A percentile compares a stretch with the other conserved stretches of the same genome.
These are phyloP conservation scores for Porites divaricata DNA, from an alignment of 92 coral and sea anemone genomes.

Conservation along the genomic window DNA sequence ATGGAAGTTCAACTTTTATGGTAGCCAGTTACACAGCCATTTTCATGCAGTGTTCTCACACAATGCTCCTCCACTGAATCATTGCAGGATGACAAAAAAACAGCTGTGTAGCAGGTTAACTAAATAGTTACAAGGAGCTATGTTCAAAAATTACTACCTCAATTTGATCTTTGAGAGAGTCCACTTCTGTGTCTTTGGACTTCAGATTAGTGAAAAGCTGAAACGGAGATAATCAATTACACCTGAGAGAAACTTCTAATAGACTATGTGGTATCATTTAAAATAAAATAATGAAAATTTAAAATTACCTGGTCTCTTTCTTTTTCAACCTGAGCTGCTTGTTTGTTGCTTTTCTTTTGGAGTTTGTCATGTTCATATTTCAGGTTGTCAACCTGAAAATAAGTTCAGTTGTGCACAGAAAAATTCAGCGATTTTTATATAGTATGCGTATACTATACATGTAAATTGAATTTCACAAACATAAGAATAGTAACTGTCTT, in stretches of 20 bases:
- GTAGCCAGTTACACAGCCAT: too few species aligned
- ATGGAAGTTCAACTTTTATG: too few species aligned
- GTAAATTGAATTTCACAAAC: too few species aligned
- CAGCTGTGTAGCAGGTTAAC: neutral
- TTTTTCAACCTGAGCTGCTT: slow-evolving; percentile 76
- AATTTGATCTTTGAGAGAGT: slow-evolving; percentile 70
- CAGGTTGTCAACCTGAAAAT: slow-evolving; percentile 83
- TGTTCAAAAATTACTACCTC: slow-evolving; percentile 63
- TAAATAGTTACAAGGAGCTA: neutral
- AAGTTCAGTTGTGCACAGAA: neutral
- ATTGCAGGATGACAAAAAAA: too few species aligned
- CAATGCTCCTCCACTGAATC: too few species aligned
- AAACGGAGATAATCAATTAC: neutral
- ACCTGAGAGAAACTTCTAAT: neutral
- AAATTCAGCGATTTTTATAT: too few species aligned
- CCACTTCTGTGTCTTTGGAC: slow-evolving; percentile 76
- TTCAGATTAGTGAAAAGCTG: slow-evolving; percentile 82
- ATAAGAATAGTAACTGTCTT: too few species aligned
- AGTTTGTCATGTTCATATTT: slow-evolving; percentile 93
- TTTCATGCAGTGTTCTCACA: too few species aligned
- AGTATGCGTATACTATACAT: too few species aligned
- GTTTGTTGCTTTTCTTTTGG: slow-evolving; percentile 86
- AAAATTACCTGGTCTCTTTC: slow-evolving; percentile 89
- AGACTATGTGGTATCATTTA: neutral
- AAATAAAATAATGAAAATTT: neutral